Base-by-base conservation (phyloP, 2,888 invertebrate species). In the Plutella xylostella region DNA sequence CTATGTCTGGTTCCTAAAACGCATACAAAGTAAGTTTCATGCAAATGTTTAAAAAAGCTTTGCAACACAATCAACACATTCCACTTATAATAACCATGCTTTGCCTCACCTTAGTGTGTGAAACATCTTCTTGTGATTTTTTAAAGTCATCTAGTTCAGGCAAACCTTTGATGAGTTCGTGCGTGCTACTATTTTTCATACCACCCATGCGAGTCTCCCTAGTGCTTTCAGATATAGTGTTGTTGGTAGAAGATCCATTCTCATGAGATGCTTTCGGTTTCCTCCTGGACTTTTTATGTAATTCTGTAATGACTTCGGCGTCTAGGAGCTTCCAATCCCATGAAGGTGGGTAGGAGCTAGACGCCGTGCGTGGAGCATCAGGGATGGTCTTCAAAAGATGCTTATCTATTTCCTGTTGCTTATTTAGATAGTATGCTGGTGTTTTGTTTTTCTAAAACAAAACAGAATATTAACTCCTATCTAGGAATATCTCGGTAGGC, bases 361-460 rank as follows among this genome's bases (percentile, higher is more conserved):
- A 90, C 3, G 92, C 88, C 11, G 91, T 89, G 60, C 94, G 86
- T 1, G 95, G 94, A 20, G 93, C 93, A 43, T 94, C 93, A 5
- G 94, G 94, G 51, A 94, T 68, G 34, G 88, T 86, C 49, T 87
- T 86, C 21, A 95, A 77, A 39, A 89, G 76, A 47, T 87, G 88
- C 53, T 89, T 85, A 59, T 96, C 94, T 49, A 96, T 85, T 67
- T 96, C 95, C 51, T 88, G 86, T 15, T 89, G 86, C 58, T 90
- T 88, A 54, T 88, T 92, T 62, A 89, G 87, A 67, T 96, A 95
- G 69, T 91, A 92, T 9, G 88, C 89, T 1, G 95, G 89, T 2
- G 92, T 90, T 82, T 90, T 92, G 72, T 92, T 91, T 88, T 89
- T 93, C 94, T 95, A 80, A 49, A 84, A 82, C 47, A 42, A 52